A percentile compares a stretch with the other conserved stretches of the same genome.
These are phyloP conservation scores for Eupithecia subumbrata DNA, from an alignment of 2,888 invertebrate species.

Conservation along the genomic window DNA sequence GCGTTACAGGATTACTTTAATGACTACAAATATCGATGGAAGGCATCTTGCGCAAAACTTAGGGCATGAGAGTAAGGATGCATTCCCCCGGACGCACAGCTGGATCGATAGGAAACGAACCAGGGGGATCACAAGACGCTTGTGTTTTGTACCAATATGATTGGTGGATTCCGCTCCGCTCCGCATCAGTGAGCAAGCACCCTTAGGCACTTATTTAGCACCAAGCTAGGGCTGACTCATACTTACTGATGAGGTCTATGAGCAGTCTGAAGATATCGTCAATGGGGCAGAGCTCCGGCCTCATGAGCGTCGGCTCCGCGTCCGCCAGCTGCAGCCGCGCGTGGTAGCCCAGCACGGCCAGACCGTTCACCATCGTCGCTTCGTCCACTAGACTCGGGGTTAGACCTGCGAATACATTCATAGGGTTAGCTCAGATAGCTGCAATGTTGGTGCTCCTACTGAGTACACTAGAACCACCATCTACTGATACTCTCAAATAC, in stretches of 20 bases:
- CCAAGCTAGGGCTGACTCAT: neutral
- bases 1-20: neutral
- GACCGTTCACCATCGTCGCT: slow-evolving; percentile 80
- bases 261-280: slow-evolving; percentile 92
- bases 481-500: too few relatives aligned
- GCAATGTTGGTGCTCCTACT: too few relatives aligned
- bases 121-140: neutral
- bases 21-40: too few relatives aligned
- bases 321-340: slow-evolving; percentile 80
- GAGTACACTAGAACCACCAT: too few relatives aligned
- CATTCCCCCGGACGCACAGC: neutral
- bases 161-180: neutral
- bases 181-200: neutral
- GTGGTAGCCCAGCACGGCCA: slow-evolving; percentile 87
- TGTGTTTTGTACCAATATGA: neutral
- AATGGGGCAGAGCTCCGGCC: slow-evolving; percentile 92
- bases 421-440: neutral
- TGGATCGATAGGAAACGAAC: neutral
- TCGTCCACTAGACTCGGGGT: slow-evolving; percentile 64
- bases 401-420: slow-evolving; percentile 20
- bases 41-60: too few relatives aligned
- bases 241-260: slow-evolving; percentile 89
- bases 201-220: too few relatives aligned
- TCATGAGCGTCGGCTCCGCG: slow-evolving; percentile 84
- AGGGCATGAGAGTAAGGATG: neutral